Base-by-base conservation (phyloP, 2,113 vertebrate genomes). In the Charina bottae region DNA sequence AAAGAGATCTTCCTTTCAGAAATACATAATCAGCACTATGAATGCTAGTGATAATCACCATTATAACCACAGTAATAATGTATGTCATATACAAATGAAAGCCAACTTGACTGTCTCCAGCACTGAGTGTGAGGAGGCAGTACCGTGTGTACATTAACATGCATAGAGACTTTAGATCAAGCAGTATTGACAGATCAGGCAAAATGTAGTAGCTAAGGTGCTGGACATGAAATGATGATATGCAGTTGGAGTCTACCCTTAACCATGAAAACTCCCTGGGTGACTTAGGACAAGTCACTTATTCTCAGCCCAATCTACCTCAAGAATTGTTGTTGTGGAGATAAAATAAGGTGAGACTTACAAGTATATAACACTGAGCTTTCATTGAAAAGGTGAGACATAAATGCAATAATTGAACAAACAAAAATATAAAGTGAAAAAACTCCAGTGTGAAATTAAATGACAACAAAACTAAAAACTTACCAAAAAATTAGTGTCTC, bases 401-500 rank as follows among this genome's bases (percentile, higher is more conserved):
- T 78, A 78, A 78, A 42, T 78, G 72, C 17, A 78, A 78, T 33
- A 78, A 78, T 10, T 78, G 7, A 78, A 78, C 13, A n/a, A 68
- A 72, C 13, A 37, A 78, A 78, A 78, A 78, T 78, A 78, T 42
- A 42, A 58, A 58, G 17, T 42, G 72, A 78, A 78, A 42, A 78
- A 78, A 6, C 4, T 6, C 86, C 83, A 42, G 90, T 64, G 37
- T 21, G 23, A 92, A 89, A 60, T 89, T 3, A 56, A 93, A 92
- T 86, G 1, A 2, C 90, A 58, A 0, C 0, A 4, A 85, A 96
- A 96, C 95, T 96, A 98, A 98, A 97, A 97, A 96, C 98, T 97
- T 97, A 99, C 99, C 98, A 98, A 96, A 98, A 98, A 55, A 98
- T 88, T 1, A 99, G 94, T 0, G 97, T 98, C 97, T 99, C 98